Base-by-base conservation (phyloP, 2,113 vertebrate genomes). In the Fregetta grallaria region DNA sequence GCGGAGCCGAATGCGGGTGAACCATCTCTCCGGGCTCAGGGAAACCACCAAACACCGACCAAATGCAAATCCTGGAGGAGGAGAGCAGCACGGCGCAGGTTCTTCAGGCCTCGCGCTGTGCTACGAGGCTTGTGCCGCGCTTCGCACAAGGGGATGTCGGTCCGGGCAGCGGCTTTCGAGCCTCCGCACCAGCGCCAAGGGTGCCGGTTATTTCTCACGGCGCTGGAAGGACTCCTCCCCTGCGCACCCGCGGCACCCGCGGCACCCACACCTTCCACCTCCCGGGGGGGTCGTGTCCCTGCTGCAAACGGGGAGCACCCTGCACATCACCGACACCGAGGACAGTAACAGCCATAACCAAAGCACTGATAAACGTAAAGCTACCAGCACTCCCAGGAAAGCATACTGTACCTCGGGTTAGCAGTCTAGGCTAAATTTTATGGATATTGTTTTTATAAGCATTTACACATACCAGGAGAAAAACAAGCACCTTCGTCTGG, bases 1-100 rank as follows among this genome's bases (percentile, higher is more conserved):
- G 38, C 0, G 0, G 40, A 77, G 73, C 86, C 29, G 2, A 44
- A 27, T 0, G 0, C 3, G 3, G 25, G 19, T 22, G 53, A 73
- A 73, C 7, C 52, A 20, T 1, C 73, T 12, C 79, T 12, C 19
- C 1, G 4, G 62, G 86, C 71, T 17, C 36, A 10, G 36, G 26
- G 36, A 21, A 73, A 27, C 23, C 2, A 25, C 42, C 59, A 1
- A 65, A 23, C 25, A 10, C 3, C 3, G 3, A n/a, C 30, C 22
- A 20, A 19, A 44, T 0, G 0, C 52, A 7, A 76, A 13, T 2
- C 20, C 49, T 8, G 47, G 59, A 15, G 59, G 7, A 44, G 65
- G 61, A 27, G n/a, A 26, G 49, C 56, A 9, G 49, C 13, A 7
- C 34, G 7, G 38, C 9, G 8, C 52, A 11, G 49, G 65, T 7